A percentile compares a stretch with the other conserved stretches of the same genome.
These are phyloP conservation scores for Noctua janthe DNA, from an alignment of 2,888 invertebrate species.

Conservation along the genomic window DNA sequence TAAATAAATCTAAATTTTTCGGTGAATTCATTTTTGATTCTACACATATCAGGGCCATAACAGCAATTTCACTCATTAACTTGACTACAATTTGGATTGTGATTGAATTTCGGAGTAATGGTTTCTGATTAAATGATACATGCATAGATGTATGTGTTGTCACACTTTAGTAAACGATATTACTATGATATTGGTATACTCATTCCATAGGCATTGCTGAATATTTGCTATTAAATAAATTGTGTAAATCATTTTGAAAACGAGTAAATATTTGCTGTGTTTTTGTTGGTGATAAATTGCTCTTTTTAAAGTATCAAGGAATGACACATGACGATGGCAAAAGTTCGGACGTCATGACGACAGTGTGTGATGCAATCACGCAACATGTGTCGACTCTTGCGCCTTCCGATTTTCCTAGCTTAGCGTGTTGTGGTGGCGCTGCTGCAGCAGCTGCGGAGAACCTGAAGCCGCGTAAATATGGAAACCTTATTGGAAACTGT, in stretches of 20 bases:
- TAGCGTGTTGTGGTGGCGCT: not conserved
- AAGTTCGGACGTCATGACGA: too few species aligned
- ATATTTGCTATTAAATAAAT: not conserved
- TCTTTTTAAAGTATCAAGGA: not conserved
- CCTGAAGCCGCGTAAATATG: too few species aligned
- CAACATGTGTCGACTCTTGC: not conserved
- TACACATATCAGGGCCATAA: not conserved
- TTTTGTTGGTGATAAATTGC: not conserved
- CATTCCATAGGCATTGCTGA: not conserved
- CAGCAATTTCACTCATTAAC: not conserved
- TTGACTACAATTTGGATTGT: not conserved
- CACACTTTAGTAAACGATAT: not conserved
- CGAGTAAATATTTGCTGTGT: not conserved
- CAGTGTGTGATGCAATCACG: not conserved
- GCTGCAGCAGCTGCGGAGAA: too few species aligned
- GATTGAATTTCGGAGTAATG: constrained; percentile 20
- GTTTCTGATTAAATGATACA: constrained; percentile 13
- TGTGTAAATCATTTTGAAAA: not conserved
- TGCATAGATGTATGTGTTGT: not conserved
- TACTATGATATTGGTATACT: not conserved
- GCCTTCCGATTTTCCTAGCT: not conserved
- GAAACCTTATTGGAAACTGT: too few species aligned
- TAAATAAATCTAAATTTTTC: not conserved
- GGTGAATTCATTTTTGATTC: not conserved
- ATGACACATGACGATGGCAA: not conserved